Conservation (phyloP, 2,888 invertebrate species). For the Dascillus cervinus region DNA sequence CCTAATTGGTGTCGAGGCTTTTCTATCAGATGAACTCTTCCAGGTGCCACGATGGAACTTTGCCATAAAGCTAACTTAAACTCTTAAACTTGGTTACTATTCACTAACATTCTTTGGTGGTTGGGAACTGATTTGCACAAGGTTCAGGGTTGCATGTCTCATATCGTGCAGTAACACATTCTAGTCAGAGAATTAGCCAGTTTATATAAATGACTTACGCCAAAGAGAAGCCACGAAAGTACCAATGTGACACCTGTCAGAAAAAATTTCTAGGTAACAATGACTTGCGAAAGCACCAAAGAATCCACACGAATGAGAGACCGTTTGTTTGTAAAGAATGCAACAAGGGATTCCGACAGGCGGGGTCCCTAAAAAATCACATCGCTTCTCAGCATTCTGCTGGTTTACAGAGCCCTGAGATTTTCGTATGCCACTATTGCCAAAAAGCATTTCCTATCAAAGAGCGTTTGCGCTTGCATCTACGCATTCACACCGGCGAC, state of each 20-base stretch:
- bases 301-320: constrained; percentile 57
- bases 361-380: constrained; percentile 59
- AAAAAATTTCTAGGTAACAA: constrained; percentile 57
- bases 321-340: constrained; percentile 58
- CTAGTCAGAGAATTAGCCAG: constrained; percentile 19
- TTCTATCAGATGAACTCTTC: too few species aligned
- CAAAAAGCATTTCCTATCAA: constrained; percentile 68
- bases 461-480: constrained; percentile 65
- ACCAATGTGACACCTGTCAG: constrained; percentile 55
- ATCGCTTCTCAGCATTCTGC: constrained; percentile 48
- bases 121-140: constrained; percentile 32
- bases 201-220: constrained; percentile 45
- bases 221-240: constrained; percentile 39
- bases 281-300: constrained; percentile 59
- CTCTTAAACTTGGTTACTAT: constrained; percentile 6
- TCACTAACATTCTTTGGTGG: constrained; percentile 32
- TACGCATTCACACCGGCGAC: constrained; percentile 64
- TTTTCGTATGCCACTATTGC: constrained; percentile 66
- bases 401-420: constrained; percentile 35
- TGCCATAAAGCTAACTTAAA: constrained; percentile 14
- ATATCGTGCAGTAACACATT: constrained; percentile 18
- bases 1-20: too few species aligned
- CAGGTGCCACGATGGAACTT: constrained; percentile 11
- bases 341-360: constrained; percentile 55
- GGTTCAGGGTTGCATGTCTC: constrained; percentile 34